These are phyloP conservation scores for Hypocryptadius cinnamomeus DNA, from an alignment of 2,113 vertebrate species.

Conservation along the genomic window DNA sequence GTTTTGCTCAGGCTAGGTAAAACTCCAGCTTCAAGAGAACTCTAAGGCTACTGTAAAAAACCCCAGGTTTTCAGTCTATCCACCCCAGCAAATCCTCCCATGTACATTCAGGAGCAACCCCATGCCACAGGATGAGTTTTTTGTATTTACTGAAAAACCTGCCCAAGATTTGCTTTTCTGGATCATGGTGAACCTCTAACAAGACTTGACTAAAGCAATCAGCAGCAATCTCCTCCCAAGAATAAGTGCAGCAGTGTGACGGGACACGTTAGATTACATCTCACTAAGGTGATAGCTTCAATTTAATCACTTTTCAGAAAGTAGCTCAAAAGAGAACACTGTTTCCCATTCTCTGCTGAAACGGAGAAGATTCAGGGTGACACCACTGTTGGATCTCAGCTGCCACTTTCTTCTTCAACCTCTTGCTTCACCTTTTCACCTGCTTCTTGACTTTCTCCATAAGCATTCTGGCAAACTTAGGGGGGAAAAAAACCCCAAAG, in stretches of 20 bases:
- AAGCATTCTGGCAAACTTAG: neutral
- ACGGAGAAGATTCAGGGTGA: neutral
- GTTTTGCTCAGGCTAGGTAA: neutral
- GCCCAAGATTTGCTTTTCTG: neutral
- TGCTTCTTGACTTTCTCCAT: neutral
- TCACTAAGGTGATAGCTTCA: neutral
- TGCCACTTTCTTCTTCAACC: neutral
- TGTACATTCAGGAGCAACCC: neutral
- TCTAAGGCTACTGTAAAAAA: neutral
- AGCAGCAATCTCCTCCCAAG: neutral
- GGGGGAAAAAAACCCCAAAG: fast-evolving
- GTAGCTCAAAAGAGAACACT: neutral
- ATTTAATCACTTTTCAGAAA: neutral
- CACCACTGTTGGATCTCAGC: neutral
- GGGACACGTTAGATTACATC: neutral
- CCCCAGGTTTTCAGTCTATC: neutral
- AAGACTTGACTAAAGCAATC: neutral
- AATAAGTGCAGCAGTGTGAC: neutral
- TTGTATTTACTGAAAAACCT: neutral
- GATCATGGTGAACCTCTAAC: neutral
- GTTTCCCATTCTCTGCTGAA: neutral
- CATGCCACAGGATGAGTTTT: neutral
- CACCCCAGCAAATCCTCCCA: neutral
- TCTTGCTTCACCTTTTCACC: neutral
- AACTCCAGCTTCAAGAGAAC: neutral